Evolutionary conservation across 64 coral and sea anemone genomes (phyloP).

Genomic region (Anthopleura sola): DNA sequence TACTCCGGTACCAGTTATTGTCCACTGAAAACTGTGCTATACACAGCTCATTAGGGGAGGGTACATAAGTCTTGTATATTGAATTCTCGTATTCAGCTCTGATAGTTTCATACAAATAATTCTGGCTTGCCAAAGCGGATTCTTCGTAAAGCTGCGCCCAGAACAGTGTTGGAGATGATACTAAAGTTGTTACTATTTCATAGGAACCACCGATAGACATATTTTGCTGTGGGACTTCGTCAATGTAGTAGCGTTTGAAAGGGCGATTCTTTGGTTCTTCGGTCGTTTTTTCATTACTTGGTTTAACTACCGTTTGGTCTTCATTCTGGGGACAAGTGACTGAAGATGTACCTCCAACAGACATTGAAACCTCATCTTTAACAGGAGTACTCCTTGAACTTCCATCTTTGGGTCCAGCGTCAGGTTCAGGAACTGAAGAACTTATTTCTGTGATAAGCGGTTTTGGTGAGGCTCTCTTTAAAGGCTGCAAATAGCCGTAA

Average conservation of each 20-base stretch:
- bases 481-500: not conserved
- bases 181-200: conserved; percentile 46
- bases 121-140: conserved; percentile 35
- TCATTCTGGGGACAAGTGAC: not conserved
- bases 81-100: conserved; percentile 49
- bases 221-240: conserved; percentile 29
- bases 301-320: not conserved
- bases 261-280: not conserved
- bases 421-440: not conserved
- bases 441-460: not conserved
- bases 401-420: not conserved
- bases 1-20: conserved; percentile 72
- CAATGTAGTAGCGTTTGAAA: conserved; percentile 35
- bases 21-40: conserved; percentile 75
- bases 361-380: not conserved
- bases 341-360: not conserved
- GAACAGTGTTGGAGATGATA: conserved; percentile 60
- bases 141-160: conserved; percentile 54
- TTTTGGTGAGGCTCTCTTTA: not conserved
- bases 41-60: conserved; percentile 66
- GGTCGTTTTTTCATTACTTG: not conserved
- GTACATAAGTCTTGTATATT: conserved; percentile 62
- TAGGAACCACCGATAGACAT: conserved; percentile 17
- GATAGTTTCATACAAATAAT: conserved; percentile 32
- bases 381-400: not conserved